phyloP scores from a whole-genome alignment of 2,888 invertebrate genomes.

The Athrips mouffetella region DNA sequence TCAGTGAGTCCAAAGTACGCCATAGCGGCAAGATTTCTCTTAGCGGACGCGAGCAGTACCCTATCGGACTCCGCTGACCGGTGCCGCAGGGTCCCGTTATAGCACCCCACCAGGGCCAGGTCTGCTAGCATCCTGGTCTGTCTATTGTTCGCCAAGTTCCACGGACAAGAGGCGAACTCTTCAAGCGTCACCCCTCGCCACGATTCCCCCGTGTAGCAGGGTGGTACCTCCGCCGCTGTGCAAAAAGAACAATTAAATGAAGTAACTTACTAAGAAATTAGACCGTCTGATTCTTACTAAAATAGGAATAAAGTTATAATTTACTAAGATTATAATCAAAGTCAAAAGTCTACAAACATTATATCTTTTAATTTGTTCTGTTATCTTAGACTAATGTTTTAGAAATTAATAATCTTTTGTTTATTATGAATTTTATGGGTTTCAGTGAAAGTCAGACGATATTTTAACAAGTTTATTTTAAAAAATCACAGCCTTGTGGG shows the following conservation, averaged over 20 bases:
- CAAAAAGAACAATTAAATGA: conserved; percentile 15
- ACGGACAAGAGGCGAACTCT: conserved; percentile 93
- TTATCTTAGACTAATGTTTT: too few relatives aligned
- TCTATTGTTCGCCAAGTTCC: conserved; percentile 96
- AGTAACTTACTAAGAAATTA: too few relatives aligned
- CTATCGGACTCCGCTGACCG: conserved; percentile 84
- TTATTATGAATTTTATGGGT: too few relatives aligned
- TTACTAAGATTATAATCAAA: too few relatives aligned
- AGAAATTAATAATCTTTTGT: too few relatives aligned
- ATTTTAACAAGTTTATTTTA: too few relatives aligned
- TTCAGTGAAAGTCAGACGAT: too few relatives aligned
- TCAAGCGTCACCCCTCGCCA: conserved; percentile 94
- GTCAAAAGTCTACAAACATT: too few relatives aligned
- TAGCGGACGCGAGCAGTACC: conserved; percentile 96
- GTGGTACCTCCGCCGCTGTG: conserved; percentile 86
- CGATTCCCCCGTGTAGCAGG: conserved; percentile 86
- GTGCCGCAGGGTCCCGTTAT: conserved; percentile 89
- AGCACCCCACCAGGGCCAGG: conserved; percentile 95
- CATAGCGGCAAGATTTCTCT: conserved; percentile 95
- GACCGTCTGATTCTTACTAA: too few relatives aligned
- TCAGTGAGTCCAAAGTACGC: conserved; percentile 98
- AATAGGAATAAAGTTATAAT: too few relatives aligned
- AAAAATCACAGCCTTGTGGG: not conserved
- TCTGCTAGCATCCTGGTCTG: conserved; percentile 99
- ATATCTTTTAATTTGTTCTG: too few relatives aligned